Conservation (phyloP, 2,113 vertebrate genomes). For the Chloroceryle aenea region DNA sequence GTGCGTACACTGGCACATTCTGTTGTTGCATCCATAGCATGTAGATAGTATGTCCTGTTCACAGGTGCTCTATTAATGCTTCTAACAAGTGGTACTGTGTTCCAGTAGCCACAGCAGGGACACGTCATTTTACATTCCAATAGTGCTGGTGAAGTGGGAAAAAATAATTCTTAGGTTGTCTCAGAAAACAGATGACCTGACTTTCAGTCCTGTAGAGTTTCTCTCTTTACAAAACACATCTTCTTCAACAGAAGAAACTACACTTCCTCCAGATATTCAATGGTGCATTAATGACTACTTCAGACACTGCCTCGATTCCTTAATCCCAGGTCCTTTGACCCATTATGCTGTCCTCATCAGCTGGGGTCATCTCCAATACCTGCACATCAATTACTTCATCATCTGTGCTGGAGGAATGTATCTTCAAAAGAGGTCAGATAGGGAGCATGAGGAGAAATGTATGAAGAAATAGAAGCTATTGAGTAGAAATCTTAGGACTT, state of each 20-base stretch:
- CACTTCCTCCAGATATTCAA: neutral
- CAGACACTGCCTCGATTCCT: neutral
- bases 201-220: neutral
- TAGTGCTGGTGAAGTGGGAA: neutral
- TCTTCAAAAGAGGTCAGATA: neutral
- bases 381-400: neutral
- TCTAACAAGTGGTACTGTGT: neutral
- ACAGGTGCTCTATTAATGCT: neutral
- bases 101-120: neutral
- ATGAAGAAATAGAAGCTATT: neutral
- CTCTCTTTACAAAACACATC: neutral
- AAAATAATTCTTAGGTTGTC: neutral
- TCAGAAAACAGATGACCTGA: neutral
- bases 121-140: rapidly evolving
- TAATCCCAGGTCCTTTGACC: neutral
- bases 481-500: neutral
- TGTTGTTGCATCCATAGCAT: neutral
- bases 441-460: neutral
- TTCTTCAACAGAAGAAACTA: neutral
- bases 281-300: neutral
- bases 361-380: neutral
- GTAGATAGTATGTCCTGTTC: neutral
- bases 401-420: neutral
- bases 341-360: neutral
- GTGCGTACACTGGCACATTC: neutral